Conservation (phyloP, 2,113 vertebrate species). For the Ictalurus furcatus region DNA sequence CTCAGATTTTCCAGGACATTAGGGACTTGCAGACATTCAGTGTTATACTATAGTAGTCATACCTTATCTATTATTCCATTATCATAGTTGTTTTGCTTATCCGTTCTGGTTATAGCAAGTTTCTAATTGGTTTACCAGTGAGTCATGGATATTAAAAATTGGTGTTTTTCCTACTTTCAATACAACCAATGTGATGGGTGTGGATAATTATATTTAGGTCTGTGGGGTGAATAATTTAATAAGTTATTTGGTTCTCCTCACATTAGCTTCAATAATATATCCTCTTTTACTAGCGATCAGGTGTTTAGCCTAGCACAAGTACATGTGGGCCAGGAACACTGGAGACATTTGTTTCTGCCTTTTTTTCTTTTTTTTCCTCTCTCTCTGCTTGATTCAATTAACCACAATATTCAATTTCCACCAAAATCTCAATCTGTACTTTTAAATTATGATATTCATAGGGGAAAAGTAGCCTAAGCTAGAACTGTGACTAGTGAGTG, state of each 20-base stretch:
- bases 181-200: background rate
- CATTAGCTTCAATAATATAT: background rate
- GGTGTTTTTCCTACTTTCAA: background rate
- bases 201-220: background rate
- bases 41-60: background rate
- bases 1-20: background rate
- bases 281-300: background rate
- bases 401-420: background rate
- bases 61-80: background rate
- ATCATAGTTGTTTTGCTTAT: background rate
- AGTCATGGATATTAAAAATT: background rate
- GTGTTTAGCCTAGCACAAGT: background rate
- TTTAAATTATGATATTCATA: background rate
- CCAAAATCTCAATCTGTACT: background rate
- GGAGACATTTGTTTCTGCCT: background rate
- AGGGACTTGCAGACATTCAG: background rate
- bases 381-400: background rate
- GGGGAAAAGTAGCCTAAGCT: background rate
- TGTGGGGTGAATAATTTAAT: background rate
- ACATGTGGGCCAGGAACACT: background rate
- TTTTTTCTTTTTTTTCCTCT: background rate
- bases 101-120: background rate
- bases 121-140: conserved; percentile 1
- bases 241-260: background rate
- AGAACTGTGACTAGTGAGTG: background rate